A percentile compares a stretch with the other conserved stretches of the same genome.
Evolutionary conservation across 2,797 vertebrate species (phyloP).

Genomic region (Tragelaphus eurycerus): DNA sequence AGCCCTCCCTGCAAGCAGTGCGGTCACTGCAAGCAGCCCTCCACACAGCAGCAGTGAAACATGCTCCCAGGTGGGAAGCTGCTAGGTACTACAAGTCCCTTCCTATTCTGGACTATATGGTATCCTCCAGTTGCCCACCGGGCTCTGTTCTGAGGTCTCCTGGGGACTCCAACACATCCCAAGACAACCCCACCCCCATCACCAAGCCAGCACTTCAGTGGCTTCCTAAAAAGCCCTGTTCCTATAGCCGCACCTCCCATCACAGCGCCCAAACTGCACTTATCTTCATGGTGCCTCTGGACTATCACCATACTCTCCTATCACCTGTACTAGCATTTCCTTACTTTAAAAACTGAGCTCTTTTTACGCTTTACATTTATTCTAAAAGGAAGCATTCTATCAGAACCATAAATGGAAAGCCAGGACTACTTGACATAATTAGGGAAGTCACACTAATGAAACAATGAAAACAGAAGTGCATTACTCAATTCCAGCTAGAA

Average conservation of each 20-base stretch:
- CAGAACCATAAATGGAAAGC: slow-evolving; percentile 31
- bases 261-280: not conserved
- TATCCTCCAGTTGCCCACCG: not conserved
- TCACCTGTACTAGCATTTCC: not conserved
- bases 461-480: not conserved
- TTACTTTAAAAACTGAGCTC: not conserved
- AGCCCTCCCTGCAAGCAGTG: accelerated
- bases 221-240: too few relatives aligned
- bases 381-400: slow-evolving; percentile 43
- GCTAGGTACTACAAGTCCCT: not conserved
- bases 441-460: slow-evolving; percentile 35
- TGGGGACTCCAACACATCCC: not conserved
- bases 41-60: accelerated
- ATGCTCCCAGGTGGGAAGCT: not conserved
- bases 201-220: not conserved
- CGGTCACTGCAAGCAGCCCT: accelerated
- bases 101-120: not conserved
- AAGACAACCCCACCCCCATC: accelerated
- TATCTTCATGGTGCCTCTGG: not conserved
- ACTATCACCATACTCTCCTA: not conserved
- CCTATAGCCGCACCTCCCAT: accelerated
- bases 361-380: slow-evolving; percentile 4
- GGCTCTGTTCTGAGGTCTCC: not conserved
- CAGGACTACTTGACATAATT: slow-evolving; percentile 22
- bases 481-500: slow-evolving; percentile 36